Evolutionary conservation across 1,140 invertebrate genomes (phyloP).

Genomic region (Brachystomella parvula): DNA sequence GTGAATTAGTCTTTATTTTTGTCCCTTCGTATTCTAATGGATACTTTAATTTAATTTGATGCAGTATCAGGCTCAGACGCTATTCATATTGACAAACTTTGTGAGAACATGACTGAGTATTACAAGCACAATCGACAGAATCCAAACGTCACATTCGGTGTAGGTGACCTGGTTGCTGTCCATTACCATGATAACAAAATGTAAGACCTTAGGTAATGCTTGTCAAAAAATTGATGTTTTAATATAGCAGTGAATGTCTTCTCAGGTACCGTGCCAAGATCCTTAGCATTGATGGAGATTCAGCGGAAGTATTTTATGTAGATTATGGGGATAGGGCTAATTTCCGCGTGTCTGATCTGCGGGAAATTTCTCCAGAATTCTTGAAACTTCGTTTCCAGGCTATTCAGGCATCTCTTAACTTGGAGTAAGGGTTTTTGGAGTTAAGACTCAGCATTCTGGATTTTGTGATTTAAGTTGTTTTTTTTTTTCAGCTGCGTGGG

Average conservation of each 20-base stretch:
- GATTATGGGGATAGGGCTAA: slow-evolving; percentile 29
- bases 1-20: neutral
- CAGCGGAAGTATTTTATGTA: slow-evolving; percentile 29
- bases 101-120: slow-evolving; percentile 31
- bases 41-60: neutral
- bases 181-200: slow-evolving; percentile 30
- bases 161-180: slow-evolving; percentile 31
- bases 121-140: slow-evolving; percentile 13
- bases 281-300: slow-evolving; percentile 12
- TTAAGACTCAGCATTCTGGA: neutral
- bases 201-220: slow-evolving; percentile 19
- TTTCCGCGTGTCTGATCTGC: slow-evolving; percentile 11
- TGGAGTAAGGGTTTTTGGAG: slow-evolving; percentile 18
- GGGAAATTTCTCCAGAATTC: slow-evolving; percentile 22
- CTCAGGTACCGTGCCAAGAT: slow-evolving; percentile 33
- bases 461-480: neutral
- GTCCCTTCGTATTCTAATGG: neutral
- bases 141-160: slow-evolving; percentile 12
- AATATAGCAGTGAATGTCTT: slow-evolving; percentile 4
- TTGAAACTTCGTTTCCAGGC: slow-evolving; percentile 32
- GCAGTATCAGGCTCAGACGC: slow-evolving; percentile 25
- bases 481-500: slow-evolving; percentile 18
- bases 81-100: slow-evolving; percentile 31
- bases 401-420: slow-evolving; percentile 32
- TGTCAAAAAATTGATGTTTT: neutral